Evolutionary conservation across 2,797 vertebrate species (phyloP).

Genomic region (Coluber constrictor): DNA sequence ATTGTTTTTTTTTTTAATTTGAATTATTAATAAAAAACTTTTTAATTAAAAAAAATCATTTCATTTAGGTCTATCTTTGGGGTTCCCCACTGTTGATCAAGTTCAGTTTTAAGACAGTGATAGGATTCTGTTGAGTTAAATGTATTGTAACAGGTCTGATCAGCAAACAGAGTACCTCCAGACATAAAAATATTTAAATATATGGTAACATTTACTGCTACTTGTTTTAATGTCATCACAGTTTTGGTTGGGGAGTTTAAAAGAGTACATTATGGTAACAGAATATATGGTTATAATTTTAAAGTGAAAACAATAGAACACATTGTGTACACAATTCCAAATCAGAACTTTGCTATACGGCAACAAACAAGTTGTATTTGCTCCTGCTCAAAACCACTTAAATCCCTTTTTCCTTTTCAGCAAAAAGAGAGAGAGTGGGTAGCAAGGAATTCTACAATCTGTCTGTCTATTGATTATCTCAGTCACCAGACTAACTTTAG

Average conservation of each 20-base stretch:
- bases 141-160: not conserved
- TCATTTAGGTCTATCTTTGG: not conserved
- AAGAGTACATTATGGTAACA: not conserved
- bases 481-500: not conserved
- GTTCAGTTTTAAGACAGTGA: not conserved
- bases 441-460: not conserved
- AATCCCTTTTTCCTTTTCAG: not conserved
- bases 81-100: not conserved
- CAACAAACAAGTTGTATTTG: not conserved
- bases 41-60: no score
- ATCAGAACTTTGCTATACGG: not conserved
- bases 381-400: not conserved
- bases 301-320: not conserved
- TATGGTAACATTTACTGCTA: not conserved
- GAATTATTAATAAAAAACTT: no score
- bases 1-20: no score
- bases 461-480: not conserved
- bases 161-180: not conserved
- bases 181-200: not conserved
- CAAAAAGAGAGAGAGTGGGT: not conserved
- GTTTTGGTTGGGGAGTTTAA: not conserved
- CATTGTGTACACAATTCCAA: not conserved
- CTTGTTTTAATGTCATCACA: not conserved
- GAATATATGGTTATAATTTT: not conserved
- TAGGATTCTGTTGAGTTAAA: not conserved